A percentile compares a stretch with the other conserved stretches of the same genome.
phyloP scores from a whole-genome alignment of 1,140 invertebrate species.

The Drosophila triauraria region DNA sequence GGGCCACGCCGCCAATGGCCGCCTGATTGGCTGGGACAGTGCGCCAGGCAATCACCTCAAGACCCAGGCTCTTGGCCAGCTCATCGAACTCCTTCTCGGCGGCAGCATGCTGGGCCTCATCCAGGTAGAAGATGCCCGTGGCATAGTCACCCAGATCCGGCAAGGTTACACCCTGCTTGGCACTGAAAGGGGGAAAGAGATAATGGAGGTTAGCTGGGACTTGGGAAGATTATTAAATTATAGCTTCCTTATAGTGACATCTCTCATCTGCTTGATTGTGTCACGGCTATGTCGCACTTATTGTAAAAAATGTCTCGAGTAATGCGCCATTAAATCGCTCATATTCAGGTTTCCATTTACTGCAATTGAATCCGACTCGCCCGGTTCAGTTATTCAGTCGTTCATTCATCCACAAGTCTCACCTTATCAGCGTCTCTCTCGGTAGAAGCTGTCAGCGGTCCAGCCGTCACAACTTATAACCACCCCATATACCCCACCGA shows the following conservation, averaged over 20 bases:
- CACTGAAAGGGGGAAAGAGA: conserved; percentile 82
- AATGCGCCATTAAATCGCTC: conserved; percentile 44
- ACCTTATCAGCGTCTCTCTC: conserved; percentile 45
- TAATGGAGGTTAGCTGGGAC: neutral
- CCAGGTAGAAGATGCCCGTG: conserved; percentile 97
- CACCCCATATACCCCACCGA: conserved; percentile 5
- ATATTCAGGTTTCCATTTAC: conserved; percentile 39
- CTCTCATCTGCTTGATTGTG: conserved; percentile 7
- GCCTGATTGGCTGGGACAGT: conserved; percentile 94
- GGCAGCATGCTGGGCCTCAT: conserved; percentile 92
- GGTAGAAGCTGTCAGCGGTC: conserved; percentile 31
- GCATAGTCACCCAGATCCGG: conserved; percentile 96
- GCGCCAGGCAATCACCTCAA: conserved; percentile 95
- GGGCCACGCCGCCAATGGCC: conserved; percentile 95
- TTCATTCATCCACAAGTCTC: conserved; percentile 53
- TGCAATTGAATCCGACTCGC: conserved; percentile 26
- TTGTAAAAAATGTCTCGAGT: conserved; percentile 2
- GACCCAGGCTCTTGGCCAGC: conserved; percentile 92
- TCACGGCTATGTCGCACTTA: conserved; percentile 27
- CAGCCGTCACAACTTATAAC: conserved; percentile 33
- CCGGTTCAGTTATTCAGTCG: conserved; percentile 20
- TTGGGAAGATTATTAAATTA: neutral
- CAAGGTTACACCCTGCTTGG: conserved; percentile 91
- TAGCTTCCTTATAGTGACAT: neutral
- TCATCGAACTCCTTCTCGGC: conserved; percentile 93